A percentile compares a stretch with the other conserved stretches of the same genome.
phyloP scores from a whole-genome alignment of 2,797 vertebrate genomes.

The Bucorvus abyssinicus region DNA sequence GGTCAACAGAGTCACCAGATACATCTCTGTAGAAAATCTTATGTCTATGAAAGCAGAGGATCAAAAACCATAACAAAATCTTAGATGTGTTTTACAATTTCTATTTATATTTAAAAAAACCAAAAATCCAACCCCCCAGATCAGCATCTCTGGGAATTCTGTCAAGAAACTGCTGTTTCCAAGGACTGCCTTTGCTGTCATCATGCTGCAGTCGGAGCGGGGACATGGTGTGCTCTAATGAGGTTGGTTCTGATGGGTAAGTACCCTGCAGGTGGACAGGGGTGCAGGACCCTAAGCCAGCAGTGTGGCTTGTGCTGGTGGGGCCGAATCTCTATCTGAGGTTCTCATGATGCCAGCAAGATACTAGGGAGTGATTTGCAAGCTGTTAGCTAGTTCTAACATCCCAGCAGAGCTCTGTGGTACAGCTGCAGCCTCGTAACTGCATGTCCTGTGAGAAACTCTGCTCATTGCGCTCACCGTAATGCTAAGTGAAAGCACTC shows the following conservation, averaged over 20 bases:
- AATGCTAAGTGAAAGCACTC: background rate
- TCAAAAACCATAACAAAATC: background rate
- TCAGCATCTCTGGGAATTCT: background rate
- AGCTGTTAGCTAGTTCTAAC: background rate
- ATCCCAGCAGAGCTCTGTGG: background rate
- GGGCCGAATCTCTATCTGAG: background rate
- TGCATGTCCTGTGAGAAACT: background rate
- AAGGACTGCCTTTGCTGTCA: background rate
- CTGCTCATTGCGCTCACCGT: background rate
- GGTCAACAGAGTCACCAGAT: background rate
- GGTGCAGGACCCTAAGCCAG: accelerated
- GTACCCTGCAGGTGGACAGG: accelerated
- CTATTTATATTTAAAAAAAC: background rate
- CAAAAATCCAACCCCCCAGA: background rate
- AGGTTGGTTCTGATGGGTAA: background rate
- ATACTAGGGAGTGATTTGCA: too few relatives aligned
- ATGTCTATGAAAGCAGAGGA: background rate
- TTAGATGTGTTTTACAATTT: background rate
- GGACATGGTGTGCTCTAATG: accelerated
- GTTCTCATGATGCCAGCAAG: accelerated
- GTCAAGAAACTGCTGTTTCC: background rate
- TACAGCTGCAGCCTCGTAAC: background rate
- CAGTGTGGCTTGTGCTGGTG: accelerated
- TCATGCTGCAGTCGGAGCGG: background rate
- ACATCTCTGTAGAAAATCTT: background rate